Base-by-base conservation (phyloP, 2,797 vertebrate genomes). In the Onychomys arenicola region DNA sequence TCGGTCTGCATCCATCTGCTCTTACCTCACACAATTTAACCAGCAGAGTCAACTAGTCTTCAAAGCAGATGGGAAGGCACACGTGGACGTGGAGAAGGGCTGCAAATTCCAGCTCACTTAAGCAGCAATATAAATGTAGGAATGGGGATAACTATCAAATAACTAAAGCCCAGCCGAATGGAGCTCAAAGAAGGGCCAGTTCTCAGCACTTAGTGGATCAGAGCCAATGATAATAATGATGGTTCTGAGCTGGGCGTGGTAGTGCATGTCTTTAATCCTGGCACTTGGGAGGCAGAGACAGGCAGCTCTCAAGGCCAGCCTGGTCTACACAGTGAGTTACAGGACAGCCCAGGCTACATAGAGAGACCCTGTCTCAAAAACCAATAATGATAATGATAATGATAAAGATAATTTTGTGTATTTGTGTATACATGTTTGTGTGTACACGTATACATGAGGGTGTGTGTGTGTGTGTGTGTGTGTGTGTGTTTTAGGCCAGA, bases 11-110 rank as follows among this genome's bases (percentile, higher is more conserved):
- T 93, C 49, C 49, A 19, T 37, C 89, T 86, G 73, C 37, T 89
- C 55, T 82, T 87, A 82, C 4, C 90, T 96, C n/a, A 77, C 29
- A 32, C 67, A 80, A 34, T 59, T 90, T 94, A 93, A 59, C 37
- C 40, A 55, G 63, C 29, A 92, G 49, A 89, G 76, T 71, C n/a
- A 89, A 29, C 82, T 82, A 34, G 21, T 63, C 55, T 80, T 75
- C 57, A 84, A 75, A 91, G 77, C 46, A 77, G 77, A 86, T 46
- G 21, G 73, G 87, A 94, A 88, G 90, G 27, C 65, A 37, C 32
- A 37, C 40, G 71, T 17, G 73, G 84, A 57, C 67, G 61, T 1
- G 16, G 91, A 90, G 73, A 91, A 94, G 55, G 49, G 71, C 71
- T 6, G 76, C 2, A 40, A 43, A 40, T 82, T 46, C 43, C 65